These are phyloP conservation scores for Lytechinus pictus DNA, from an alignment of 35 echinoderm and acorn worm genomes.

Conservation along the genomic window DNA sequence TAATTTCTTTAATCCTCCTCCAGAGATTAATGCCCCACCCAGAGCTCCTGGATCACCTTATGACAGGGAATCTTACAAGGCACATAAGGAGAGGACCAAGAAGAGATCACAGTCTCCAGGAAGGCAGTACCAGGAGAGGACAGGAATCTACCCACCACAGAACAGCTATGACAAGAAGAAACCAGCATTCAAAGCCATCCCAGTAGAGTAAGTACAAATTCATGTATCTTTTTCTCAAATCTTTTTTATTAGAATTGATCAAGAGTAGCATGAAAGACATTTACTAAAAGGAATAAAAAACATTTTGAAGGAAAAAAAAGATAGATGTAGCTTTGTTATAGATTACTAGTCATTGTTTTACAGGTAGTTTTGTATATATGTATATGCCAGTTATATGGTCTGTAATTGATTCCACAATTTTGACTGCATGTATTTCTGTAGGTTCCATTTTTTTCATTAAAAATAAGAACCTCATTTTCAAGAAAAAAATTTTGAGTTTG, in stretches of 20 bases:
- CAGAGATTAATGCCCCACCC: background rate
- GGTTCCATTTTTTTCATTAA: too few species aligned
- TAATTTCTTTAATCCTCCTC: background rate
- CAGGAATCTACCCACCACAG: conserved; percentile 77
- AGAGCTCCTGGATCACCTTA: conserved; percentile 52
- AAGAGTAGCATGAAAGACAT: too few species aligned
- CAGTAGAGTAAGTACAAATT: conserved; percentile 64
- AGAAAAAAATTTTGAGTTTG: too few species aligned
- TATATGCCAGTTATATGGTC: background rate
- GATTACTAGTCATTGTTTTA: too few species aligned
- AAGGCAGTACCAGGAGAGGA: conserved; percentile 76
- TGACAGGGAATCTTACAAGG: conserved; percentile 72
- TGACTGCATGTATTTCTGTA: too few species aligned
- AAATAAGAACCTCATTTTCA: too few species aligned
- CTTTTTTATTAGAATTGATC: too few species aligned
- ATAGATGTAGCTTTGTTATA: too few species aligned
- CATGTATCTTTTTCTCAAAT: background rate
- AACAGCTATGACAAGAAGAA: conserved; percentile 34
- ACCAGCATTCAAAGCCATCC: conserved; percentile 67
- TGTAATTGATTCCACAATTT: background rate
- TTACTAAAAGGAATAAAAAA: too few species aligned
- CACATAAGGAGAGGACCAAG: conserved; percentile 60
- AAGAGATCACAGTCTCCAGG: conserved; percentile 87
- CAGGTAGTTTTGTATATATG: too few species aligned
- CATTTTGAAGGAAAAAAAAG: too few species aligned